Percentiles rank a stretch among this genome's conserved stretches.
phyloP scores from a whole-genome alignment of 1,140 invertebrate genomes.

The Drosophila setifemur region DNA sequence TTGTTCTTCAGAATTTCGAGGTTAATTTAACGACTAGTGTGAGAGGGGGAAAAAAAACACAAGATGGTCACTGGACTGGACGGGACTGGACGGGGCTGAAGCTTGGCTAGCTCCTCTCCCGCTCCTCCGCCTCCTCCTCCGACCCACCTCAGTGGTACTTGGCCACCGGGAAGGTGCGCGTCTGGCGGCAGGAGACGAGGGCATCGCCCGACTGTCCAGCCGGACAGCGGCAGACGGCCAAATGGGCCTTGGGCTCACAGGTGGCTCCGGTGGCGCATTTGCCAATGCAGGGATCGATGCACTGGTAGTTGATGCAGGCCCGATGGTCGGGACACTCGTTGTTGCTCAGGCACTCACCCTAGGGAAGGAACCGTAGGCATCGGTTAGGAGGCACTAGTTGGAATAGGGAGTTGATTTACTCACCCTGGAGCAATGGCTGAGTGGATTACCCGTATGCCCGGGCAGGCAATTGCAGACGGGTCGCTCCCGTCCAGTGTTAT shows the following conservation, averaged over 20 bases:
- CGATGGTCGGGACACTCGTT: slow-evolving; percentile 88
- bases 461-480: slow-evolving; percentile 88
- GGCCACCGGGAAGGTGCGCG: slow-evolving; percentile 74
- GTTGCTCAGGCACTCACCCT: slow-evolving; percentile 90
- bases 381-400: no score
- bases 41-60: background rate
- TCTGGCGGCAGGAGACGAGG: slow-evolving; percentile 82
- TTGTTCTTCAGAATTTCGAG: slow-evolving; percentile 12
- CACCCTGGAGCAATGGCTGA: slow-evolving; percentile 87
- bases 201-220: slow-evolving; percentile 91
- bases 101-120: slow-evolving; percentile 13
- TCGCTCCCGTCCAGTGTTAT: slow-evolving; percentile 90
- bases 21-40: slow-evolving; percentile 42
- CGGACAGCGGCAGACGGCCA: slow-evolving; percentile 93
- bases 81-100: slow-evolving; percentile 61
- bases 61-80: background rate
- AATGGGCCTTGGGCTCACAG: slow-evolving; percentile 84
- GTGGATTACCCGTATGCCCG: slow-evolving; percentile 91
- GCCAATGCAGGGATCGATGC: slow-evolving; percentile 89
- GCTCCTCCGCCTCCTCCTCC: slow-evolving; percentile 25
- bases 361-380: background rate
- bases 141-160: slow-evolving; percentile 70
- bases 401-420: slow-evolving; percentile 19
- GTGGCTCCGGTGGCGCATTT: slow-evolving; percentile 87
- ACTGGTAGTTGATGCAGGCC: slow-evolving; percentile 89